Evolutionary conservation across 2,888 invertebrate genomes (phyloP).

Genomic region (Chromoteleia sp.): DNA sequence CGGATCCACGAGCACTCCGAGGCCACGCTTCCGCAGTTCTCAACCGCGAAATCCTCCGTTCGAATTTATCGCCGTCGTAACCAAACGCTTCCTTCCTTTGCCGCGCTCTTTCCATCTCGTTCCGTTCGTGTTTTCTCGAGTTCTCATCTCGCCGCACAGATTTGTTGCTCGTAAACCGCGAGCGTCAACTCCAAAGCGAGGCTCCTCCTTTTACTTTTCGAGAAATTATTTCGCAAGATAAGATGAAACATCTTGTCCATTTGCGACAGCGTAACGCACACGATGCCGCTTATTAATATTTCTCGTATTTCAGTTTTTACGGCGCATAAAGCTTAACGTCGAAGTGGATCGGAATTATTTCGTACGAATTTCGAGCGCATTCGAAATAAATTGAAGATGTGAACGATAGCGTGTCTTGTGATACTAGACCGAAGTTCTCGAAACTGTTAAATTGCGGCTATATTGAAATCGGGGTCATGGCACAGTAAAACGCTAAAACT

Average conservation of each 20-base stretch:
- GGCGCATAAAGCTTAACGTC: constrained; percentile 47
- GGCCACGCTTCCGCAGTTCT: constrained; percentile 81
- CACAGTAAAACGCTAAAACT: constrained; percentile 68
- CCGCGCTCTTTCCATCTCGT: constrained; percentile 63
- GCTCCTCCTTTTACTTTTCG: constrained; percentile 25
- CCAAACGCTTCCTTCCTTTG: constrained; percentile 81
- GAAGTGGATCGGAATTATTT: constrained; percentile 30
- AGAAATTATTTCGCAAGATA: constrained; percentile 36
- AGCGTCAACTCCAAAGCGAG: constrained; percentile 30
- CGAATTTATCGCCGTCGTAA: constrained; percentile 81
- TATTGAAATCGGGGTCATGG: constrained; percentile 68
- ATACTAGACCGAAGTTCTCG: constrained; percentile 52
- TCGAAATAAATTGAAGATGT: constrained; percentile 55
- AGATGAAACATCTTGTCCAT: constrained; percentile 48
- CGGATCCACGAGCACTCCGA: constrained; percentile 73
- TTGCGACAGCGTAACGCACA: constrained; percentile 18
- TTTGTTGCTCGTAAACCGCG: constrained; percentile 63
- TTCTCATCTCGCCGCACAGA: constrained; percentile 61
- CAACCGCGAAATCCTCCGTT: constrained; percentile 82
- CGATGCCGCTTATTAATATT: constrained; percentile 39
- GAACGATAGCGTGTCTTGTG: constrained; percentile 59
- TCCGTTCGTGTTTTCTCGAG: constrained; percentile 47
- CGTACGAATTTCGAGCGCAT: constrained; percentile 20
- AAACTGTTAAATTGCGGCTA: constrained; percentile 60
- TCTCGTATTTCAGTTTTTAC: constrained; percentile 47